Evolutionary conservation across 2,797 vertebrate species (phyloP).

Genomic region (Dromococcyx pavoninus): DNA sequence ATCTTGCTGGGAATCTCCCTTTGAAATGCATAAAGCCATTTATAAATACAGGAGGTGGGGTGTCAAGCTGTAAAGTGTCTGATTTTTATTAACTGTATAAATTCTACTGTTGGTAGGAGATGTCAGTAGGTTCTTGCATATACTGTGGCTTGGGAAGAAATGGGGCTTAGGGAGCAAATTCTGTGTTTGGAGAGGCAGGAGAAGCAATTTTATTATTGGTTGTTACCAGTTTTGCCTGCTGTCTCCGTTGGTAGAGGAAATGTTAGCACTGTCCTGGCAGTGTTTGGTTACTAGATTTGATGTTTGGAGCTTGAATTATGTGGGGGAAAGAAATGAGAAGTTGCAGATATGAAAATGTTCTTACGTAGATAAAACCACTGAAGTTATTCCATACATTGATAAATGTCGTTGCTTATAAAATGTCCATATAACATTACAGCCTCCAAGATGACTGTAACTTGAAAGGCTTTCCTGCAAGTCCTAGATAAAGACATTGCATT

Average conservation of each 20-base stretch:
- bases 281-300: background rate
- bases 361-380: background rate
- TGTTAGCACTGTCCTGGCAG: background rate
- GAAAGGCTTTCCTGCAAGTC: background rate
- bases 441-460: background rate
- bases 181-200: background rate
- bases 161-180: background rate
- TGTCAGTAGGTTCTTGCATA: background rate
- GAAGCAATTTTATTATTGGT: background rate
- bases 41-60: background rate
- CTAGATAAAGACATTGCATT: background rate
- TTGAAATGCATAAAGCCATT: background rate
- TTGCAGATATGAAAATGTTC: background rate
- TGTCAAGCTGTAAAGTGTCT: background rate
- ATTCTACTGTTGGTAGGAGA: background rate
- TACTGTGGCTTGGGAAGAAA: background rate
- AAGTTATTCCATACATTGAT: background rate
- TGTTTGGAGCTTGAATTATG: background rate
- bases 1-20: constrained; percentile 1
- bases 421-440: background rate
- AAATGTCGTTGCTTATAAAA: background rate
- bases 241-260: background rate
- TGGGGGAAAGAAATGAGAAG: background rate
- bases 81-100: background rate
- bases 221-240: background rate